A percentile compares a stretch with the other conserved stretches of the same genome.
phyloP scores from a whole-genome alignment of 2,797 vertebrate genomes.

The Neosilurus hyrtlii region DNA sequence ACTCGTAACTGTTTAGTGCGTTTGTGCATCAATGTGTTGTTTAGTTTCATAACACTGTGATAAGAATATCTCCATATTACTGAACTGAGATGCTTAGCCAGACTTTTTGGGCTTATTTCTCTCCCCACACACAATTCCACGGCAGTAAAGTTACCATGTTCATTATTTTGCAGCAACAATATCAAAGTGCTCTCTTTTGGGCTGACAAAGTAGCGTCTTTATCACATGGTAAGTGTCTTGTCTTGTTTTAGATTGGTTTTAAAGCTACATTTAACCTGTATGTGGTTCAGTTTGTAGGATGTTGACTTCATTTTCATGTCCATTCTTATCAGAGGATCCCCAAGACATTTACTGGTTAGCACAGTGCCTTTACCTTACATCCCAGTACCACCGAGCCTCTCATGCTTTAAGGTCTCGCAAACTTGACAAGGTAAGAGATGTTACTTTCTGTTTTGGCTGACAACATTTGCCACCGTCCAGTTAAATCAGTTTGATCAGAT shows the following conservation, averaged over 20 bases:
- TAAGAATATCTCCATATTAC: background rate
- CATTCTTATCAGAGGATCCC: conserved; percentile 81
- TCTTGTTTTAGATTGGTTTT: background rate
- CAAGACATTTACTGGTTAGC: conserved; percentile 98
- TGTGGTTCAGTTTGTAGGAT: background rate
- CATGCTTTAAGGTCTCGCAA: conserved; percentile 93
- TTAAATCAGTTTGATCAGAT: background rate
- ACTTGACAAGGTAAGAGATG: conserved; percentile 85
- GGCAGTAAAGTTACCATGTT: background rate
- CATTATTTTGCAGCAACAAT: conserved; percentile 84
- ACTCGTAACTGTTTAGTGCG: background rate
- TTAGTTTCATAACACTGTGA: background rate
- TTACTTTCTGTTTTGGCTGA: background rate
- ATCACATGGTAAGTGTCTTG: conserved; percentile 86
- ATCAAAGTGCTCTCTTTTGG: conserved; percentile 99
- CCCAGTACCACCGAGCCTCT: conserved; percentile 96
- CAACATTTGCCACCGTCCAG: background rate
- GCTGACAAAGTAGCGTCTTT: conserved; percentile 97
- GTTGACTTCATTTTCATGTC: background rate
- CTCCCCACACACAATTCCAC: too few species aligned
- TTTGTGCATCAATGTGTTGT: background rate
- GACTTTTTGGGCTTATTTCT: background rate
- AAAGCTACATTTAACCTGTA: background rate
- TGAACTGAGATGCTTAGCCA: background rate
- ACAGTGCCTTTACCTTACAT: conserved; percentile 95